phyloP scores from a whole-genome alignment of 2,113 vertebrate species.

The Halichoeres trimaculatus region DNA sequence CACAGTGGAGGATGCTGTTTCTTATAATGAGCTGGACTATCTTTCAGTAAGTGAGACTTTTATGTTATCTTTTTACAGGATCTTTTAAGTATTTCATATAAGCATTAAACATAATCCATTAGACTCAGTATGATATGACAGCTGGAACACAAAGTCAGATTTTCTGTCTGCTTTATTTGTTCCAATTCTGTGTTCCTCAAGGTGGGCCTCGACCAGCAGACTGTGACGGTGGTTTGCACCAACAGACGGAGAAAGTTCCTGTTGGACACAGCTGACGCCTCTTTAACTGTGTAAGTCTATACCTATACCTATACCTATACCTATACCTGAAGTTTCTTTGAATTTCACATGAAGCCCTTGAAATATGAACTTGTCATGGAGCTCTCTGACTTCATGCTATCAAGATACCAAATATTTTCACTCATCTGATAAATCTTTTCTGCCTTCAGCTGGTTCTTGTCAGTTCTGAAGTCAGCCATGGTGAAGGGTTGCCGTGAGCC shows the following conservation, averaged over 20 bases:
- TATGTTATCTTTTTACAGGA: neutral
- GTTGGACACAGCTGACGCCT: conserved; percentile 90
- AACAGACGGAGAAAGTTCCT: conserved; percentile 95
- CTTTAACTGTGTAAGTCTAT: conserved; percentile 89
- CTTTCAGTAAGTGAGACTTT: conserved; percentile 88
- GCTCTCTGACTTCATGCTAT: neutral
- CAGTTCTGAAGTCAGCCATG: conserved; percentile 92
- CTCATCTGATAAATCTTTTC: neutral
- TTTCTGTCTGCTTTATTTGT: neutral
- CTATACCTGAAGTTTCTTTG: neutral
- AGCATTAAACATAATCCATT: no score
- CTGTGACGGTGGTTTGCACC: conserved; percentile 91
- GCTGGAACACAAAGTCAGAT: neutral
- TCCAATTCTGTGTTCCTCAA: conserved; percentile 55
- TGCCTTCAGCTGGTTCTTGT: conserved; percentile 89
- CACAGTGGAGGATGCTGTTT: conserved; percentile 93
- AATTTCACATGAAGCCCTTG: neutral
- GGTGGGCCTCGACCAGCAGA: conserved; percentile 97
- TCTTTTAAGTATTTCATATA: neutral
- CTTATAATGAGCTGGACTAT: conserved; percentile 96
- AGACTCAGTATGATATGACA: neutral
- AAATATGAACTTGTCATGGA: neutral
- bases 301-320: neutral
- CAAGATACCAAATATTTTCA: neutral
- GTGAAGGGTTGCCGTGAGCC: conserved; percentile 93